Evolutionary conservation across 1,140 invertebrate species (phyloP).

Genomic region (Zaprionus ghesquierei): DNA sequence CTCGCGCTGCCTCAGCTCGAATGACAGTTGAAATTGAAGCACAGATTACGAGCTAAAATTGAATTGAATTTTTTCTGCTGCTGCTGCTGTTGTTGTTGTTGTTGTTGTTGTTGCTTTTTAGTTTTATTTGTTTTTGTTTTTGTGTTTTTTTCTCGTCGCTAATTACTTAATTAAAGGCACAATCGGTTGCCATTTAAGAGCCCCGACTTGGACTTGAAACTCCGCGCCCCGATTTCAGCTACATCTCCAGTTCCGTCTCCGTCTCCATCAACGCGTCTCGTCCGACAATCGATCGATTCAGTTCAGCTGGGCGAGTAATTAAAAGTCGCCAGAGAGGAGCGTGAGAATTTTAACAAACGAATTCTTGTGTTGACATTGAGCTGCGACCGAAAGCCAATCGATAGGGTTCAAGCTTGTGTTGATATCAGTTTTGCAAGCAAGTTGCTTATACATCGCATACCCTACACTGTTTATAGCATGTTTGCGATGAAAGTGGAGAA

Average conservation of each 20-base stretch:
- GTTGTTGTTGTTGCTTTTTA: neutral
- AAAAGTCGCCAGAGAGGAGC: conserved; percentile 72
- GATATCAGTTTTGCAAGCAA: conserved; percentile 18
- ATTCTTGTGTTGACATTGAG: conserved; percentile 10
- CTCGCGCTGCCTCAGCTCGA: conserved; percentile 50
- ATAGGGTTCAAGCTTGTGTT: conserved; percentile 35
- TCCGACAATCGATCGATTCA: conserved; percentile 21
- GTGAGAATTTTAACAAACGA: conserved; percentile 72
- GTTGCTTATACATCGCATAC: conserved; percentile 26
- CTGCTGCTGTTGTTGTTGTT: conserved; percentile 1
- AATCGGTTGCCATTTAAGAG: conserved; percentile 10
- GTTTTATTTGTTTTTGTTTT: neutral
- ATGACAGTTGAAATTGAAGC: conserved; percentile 79
- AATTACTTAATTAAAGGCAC: conserved; percentile 75
- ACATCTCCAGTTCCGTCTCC: neutral
- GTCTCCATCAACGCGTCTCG: neutral
- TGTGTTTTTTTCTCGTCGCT: conserved; percentile 21
- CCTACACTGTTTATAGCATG: neutral
- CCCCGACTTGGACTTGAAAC: neutral
- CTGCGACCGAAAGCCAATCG: conserved; percentile 1
- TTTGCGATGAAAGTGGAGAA: neutral
- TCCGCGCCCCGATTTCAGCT: neutral
- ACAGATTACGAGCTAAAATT: conserved; percentile 70
- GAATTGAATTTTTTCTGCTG: conserved; percentile 61
- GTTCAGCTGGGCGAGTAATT: conserved; percentile 49